Evolutionary conservation across 2,797 vertebrate species (phyloP), one percentile per base, ranked within the genome.

Genomic region (Potorous gilbertii): DNA sequence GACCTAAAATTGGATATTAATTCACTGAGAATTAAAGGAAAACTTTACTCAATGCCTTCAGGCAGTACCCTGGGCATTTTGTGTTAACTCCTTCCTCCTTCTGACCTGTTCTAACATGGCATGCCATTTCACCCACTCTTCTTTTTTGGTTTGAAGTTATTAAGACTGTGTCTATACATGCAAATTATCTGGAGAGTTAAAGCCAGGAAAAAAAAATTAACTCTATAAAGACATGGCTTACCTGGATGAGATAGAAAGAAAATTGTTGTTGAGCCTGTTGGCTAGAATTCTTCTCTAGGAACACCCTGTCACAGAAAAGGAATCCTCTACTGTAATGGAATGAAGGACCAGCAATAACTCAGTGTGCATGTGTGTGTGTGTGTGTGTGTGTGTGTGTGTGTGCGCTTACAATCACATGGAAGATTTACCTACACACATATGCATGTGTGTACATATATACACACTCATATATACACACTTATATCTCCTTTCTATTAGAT

Each of bases 11-110:
- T 5, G 94, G 6, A 93, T 62, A 90, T 93, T 90, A 66, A 94
- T 91, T 95, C 24, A 16, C 31, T 40, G 90, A 95, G 46, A 93
- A 92, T 91, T 90, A 96, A 46, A 95, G 54, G 31, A 94, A n/a
- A 29, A 93, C 14, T 96, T 90, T 46, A 40, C 24, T 94, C 0
- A 55, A 0, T 52, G 31, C 24, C 54, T 28, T 92, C 94, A 0
- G 5, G 12, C 28, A 54, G 12, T 66, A 34, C 16, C 92, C n/a
- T 56, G n/a, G 16, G 40, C 40, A 55, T 92, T 56, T 1, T 0
- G 50, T 90, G 18, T 92, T 1, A 56, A 13, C n/a, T 31, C 1
- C 12, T 52, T 94, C 87, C 89, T 52, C 56, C 34, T 92, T 81
- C 55, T 29, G 28, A 55, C 21, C 6, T 54, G 29, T 29, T 46